A percentile compares a stretch with the other conserved stretches of the same genome.
phyloP scores from a whole-genome alignment of 2,888 invertebrate genomes.

The Scotopteryx bipunctaria region DNA sequence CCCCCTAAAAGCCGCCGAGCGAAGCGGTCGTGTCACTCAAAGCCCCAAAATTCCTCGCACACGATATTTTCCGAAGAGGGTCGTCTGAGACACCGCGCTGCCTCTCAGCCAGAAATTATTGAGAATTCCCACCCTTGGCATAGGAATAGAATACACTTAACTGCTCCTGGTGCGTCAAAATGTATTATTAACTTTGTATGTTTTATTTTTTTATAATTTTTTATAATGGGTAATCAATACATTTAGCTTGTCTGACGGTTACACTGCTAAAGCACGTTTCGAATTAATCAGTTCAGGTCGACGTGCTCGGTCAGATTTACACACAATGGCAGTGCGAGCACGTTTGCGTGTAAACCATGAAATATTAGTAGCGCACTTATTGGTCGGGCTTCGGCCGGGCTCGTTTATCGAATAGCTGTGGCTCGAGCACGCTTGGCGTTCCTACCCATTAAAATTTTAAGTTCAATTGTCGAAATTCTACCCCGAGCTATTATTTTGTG shows the following conservation, averaged over 20 bases:
- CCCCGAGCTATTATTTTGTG: constrained; percentile 51
- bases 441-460: constrained; percentile 52
- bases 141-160: constrained; percentile 47
- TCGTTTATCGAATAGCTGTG: constrained; percentile 52
- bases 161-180: constrained; percentile 44
- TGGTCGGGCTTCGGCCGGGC: constrained; percentile 43
- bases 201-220: constrained; percentile 16
- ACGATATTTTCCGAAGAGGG: constrained; percentile 58
- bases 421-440: too few species aligned
- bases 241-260: constrained; percentile 35
- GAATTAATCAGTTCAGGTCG: constrained; percentile 63
- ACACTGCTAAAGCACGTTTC: constrained; percentile 47
- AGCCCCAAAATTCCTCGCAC: constrained; percentile 57
- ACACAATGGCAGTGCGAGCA: constrained; percentile 64
- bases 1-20: constrained; percentile 49
- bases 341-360: constrained; percentile 67
- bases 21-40: constrained; percentile 55
- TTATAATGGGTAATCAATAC: constrained; percentile 8
- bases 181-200: constrained; percentile 37
- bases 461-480: constrained; percentile 39
- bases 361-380: constrained; percentile 59
- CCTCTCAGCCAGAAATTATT: constrained; percentile 46
- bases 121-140: constrained; percentile 52
- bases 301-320: constrained; percentile 64
- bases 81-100: constrained; percentile 50